Base-by-base conservation (phyloP, 2,797 vertebrate genomes). In the Adrianichthys oophorus region DNA sequence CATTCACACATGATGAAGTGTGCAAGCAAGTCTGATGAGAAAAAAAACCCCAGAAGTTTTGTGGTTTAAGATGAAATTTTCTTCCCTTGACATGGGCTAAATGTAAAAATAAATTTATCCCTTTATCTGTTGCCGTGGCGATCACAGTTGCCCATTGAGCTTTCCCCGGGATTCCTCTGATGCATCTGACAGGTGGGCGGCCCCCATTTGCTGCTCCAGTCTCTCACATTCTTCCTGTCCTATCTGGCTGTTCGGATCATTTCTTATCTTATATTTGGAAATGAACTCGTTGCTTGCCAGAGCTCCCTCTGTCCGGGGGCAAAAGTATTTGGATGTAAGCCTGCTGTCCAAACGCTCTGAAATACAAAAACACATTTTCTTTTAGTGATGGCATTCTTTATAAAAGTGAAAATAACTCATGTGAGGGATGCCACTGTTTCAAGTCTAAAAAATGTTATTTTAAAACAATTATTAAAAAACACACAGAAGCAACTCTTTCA, bases 201-300 rank as follows among this genome's bases (percentile, higher is more conserved):
- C 71, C 40, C 83, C 72, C 68, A 83, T 15, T 26, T 76, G 74
- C 66, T 80, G 61, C 62, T 78, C 72, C 59, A 83, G 66, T 0
- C 21, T 63, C 52, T 84, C 70, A 10, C 48, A 2, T 5, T 58
- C 13, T 1, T 71, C 74, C 3, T 70, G 72, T 7, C 19, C 13
- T 3, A 55, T 67, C 48, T 55, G 70, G 58, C 51, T 79, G 65
- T 73, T 74, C 17, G 56, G 62, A 40, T 23, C 17, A 2, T n/a
- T 18, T 41, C 49, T 72, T 18, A 76, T 73, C 69, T 91, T 91
- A 52, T 78, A 87, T 70, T 91, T 93, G 37, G 80, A 56, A 62
- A 93, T 83, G 60, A 93, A 93, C 84, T 93, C 92, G 7, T 84
- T 91, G 65, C 92, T 93, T 58, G 90, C 88, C 67, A 93, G 85